phyloP scores from a whole-genome alignment of 2,113 vertebrate species.

The Aspiorhynchus laticeps region DNA sequence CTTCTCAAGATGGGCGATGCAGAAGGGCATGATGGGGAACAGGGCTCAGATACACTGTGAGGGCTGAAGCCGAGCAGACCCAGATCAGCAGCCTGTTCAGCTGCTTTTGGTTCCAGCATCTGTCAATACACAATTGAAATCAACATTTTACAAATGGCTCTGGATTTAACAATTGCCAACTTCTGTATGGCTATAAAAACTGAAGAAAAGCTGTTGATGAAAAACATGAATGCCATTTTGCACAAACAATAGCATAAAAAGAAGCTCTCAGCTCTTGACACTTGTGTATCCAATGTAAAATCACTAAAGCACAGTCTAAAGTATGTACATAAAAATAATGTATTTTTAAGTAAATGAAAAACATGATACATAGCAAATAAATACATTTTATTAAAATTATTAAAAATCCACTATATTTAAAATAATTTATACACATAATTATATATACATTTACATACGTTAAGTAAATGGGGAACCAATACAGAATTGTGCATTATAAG shows the following conservation, averaged over 20 bases:
- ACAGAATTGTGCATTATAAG: not conserved
- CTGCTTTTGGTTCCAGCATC: constrained; percentile 76
- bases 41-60: constrained; percentile 53
- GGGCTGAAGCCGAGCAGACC: constrained; percentile 62
- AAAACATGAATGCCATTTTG: not conserved
- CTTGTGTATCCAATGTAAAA: not conserved
- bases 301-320: not conserved
- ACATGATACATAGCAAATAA: not conserved
- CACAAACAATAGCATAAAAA: not conserved
- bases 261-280: not conserved
- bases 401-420: not conserved
- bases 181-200: not conserved
- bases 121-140: constrained; percentile 48
- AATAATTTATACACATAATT: not conserved
- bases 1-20: not conserved
- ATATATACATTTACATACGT: not conserved
- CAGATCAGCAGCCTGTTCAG: constrained; percentile 67
- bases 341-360: not conserved
- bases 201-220: not conserved
- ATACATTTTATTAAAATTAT: not conserved
- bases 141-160: not conserved
- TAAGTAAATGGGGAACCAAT: not conserved
- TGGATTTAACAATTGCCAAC: not conserved
- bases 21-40: constrained; percentile 33
- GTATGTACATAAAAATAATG: not conserved